These are phyloP conservation scores for Microtus oregoni DNA, from an alignment of 2,113 vertebrate species.

Conservation along the genomic window DNA sequence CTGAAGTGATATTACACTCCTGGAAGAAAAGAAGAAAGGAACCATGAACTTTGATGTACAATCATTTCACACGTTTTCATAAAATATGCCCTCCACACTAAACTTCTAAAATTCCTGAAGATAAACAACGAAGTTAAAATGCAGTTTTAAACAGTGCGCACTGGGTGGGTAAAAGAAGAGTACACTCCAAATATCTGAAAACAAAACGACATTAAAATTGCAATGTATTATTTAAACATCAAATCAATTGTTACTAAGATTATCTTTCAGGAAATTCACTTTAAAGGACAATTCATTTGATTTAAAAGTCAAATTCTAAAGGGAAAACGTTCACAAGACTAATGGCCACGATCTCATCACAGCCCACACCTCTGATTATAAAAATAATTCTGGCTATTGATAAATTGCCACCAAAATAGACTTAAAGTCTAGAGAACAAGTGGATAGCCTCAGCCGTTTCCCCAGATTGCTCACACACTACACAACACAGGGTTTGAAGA, in stretches of 20 bases:
- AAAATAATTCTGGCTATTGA: conserved; percentile 41
- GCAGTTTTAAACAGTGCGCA: background rate
- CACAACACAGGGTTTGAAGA: background rate
- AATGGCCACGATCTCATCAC: conserved; percentile 12
- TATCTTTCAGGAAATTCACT: conserved; percentile 30
- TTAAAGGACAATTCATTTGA: conserved; percentile 51
- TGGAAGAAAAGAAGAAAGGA: conserved; percentile 46
- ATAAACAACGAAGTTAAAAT: background rate
- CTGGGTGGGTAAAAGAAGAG: background rate
- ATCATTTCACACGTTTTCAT: conserved; percentile 39
- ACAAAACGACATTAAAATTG: conserved; percentile 16
- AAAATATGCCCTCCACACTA: background rate
- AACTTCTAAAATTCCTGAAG: background rate
- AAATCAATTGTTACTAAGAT: conserved; percentile 43
- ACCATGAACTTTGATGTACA: background rate
- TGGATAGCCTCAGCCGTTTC: conserved; percentile 11
- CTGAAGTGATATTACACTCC: background rate
- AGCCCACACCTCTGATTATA: background rate
- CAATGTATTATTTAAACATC: conserved; percentile 10
- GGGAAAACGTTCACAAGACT: conserved; percentile 23
- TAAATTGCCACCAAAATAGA: background rate
- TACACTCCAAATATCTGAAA: conserved; percentile 35
- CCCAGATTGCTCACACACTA: background rate
- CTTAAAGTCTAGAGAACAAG: background rate
- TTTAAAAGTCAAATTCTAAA: conserved; percentile 63